phyloP scores from a whole-genome alignment of 2,113 vertebrate genomes.

The Dermatemys mawii region DNA sequence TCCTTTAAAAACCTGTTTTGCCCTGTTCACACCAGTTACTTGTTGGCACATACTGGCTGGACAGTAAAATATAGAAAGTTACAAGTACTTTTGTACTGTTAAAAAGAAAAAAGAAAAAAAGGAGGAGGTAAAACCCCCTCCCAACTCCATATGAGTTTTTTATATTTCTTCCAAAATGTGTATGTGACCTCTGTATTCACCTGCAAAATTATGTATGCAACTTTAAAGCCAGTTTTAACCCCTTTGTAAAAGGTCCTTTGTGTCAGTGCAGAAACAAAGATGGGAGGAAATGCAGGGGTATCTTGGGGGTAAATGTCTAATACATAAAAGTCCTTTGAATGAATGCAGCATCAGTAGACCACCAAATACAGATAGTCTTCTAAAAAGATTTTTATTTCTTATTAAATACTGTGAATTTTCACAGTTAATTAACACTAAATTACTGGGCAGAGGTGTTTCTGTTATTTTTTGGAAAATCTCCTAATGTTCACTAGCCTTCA shows the following conservation, averaged over 20 bases:
- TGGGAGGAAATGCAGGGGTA: neutral
- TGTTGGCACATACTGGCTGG: neutral
- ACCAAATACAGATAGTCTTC: neutral
- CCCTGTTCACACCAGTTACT: neutral
- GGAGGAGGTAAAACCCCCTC: neutral
- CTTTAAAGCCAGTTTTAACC: neutral
- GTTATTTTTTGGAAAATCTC: neutral
- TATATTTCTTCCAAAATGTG: neutral
- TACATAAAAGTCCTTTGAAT: conserved; percentile 1
- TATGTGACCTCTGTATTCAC: neutral
- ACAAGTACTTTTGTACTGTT: neutral
- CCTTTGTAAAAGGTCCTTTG: neutral
- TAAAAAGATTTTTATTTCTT: too few species aligned
- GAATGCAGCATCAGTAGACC: neutral
- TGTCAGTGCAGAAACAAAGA: neutral
- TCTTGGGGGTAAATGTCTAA: neutral
- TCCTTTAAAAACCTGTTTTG: neutral
- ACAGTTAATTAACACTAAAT: neutral
- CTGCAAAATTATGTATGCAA: neutral
- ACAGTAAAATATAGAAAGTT: neutral
- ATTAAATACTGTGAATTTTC: neutral
- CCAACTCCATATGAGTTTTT: neutral
- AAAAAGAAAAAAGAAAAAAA: too few species aligned
- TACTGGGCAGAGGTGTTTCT: neutral
- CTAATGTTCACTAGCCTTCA: neutral